Evolutionary conservation across 2,888 invertebrate species (phyloP).

Genomic region (Drosophila gaucha): DNA sequence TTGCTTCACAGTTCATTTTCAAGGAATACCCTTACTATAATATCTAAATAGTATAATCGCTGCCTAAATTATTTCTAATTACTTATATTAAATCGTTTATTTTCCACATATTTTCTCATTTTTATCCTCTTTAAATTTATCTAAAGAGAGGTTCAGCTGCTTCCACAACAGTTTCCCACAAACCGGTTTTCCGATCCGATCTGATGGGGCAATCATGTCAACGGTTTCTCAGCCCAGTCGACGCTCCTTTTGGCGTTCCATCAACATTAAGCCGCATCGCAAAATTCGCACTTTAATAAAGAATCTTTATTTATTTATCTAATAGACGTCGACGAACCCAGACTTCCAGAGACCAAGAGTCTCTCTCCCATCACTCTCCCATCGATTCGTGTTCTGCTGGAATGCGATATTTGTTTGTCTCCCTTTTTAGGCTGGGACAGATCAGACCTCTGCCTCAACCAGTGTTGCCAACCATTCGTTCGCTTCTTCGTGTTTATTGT

Average conservation of each 20-base stretch:
- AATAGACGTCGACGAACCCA: conserved; percentile 56
- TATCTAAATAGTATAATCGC: not conserved
- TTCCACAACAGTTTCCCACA: conserved; percentile 12
- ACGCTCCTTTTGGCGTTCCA: conserved; percentile 30
- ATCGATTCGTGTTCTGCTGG: conserved; percentile 42
- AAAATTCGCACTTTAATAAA: conserved; percentile 80
- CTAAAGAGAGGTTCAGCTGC: not conserved
- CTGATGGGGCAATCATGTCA: conserved; percentile 19
- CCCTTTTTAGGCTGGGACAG: conserved; percentile 5
- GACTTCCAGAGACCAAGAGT: not conserved
- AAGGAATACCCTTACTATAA: not conserved
- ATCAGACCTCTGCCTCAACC: not conserved
- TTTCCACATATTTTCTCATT: not conserved
- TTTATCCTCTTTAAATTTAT: conserved; percentile 19
- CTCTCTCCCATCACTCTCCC: conserved; percentile 22
- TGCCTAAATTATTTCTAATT: conserved; percentile 3
- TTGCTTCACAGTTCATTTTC: not conserved
- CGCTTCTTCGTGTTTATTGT: conserved; percentile 75
- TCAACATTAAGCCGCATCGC: conserved; percentile 60
- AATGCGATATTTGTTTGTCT: conserved; percentile 74
- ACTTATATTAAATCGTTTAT: conserved; percentile 33
- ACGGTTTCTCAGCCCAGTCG: conserved; percentile 7
- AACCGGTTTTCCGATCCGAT: conserved; percentile 38
- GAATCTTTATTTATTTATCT: conserved; percentile 73
- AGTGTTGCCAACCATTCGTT: conserved; percentile 26